Conservation (phyloP, 2,797 vertebrate genomes). For the Sandelia bainsii region DNA sequence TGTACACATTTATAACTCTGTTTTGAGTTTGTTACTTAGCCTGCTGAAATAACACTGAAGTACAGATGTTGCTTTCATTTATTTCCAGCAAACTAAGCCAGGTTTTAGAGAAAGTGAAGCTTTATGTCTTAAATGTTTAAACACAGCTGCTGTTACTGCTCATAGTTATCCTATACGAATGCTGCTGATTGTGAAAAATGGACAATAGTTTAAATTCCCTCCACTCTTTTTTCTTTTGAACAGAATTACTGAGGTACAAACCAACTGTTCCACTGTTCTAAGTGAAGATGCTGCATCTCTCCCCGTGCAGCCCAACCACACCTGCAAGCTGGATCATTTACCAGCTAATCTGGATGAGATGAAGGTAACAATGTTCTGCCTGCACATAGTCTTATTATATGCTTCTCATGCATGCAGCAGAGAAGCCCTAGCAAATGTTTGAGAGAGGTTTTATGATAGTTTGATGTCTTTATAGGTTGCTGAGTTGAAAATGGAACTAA, state of each 20-base stretch:
- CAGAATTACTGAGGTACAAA: conserved; percentile 89
- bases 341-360: conserved; percentile 93
- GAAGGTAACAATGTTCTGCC: conserved; percentile 87
- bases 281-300: conserved; percentile 74
- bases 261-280: conserved; percentile 79
- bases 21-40: neutral
- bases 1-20: neutral
- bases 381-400: conserved; percentile 16
- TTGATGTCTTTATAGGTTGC: conserved; percentile 86
- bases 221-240: conserved; percentile 62
- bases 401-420: neutral
- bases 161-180: conserved; percentile 49
- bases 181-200: conserved; percentile 71
- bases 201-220: conserved; percentile 40
- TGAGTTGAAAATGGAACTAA: conserved; percentile 95
- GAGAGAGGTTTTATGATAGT: conserved; percentile 1
- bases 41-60: conserved; percentile 5
- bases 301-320: conserved; percentile 75
- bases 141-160: conserved; percentile 65
- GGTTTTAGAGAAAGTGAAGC: conserved; percentile 11
- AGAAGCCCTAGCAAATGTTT: neutral
- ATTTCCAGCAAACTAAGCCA: conserved; percentile 31
- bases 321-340: conserved; percentile 86
- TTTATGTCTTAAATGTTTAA: conserved; percentile 42
- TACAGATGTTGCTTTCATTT: conserved; percentile 6